Evolutionary conservation across 2,797 vertebrate species (phyloP), one percentile per base, ranked within the genome.

Genomic region (Rachycentron canadum): DNA sequence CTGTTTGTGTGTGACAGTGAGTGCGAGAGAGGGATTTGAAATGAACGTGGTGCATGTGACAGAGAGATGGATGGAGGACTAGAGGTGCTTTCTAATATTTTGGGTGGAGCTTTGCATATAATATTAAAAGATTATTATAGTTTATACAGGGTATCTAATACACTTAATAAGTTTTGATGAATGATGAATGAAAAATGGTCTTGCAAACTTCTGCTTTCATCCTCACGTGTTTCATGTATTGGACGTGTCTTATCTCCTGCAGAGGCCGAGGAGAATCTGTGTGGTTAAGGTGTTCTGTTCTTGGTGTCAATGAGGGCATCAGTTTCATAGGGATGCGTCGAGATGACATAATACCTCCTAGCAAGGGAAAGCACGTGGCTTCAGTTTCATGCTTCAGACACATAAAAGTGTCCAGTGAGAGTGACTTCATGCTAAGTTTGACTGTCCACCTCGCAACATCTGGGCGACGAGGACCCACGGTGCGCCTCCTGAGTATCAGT

Each of bases 391-490:
- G 56, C 80, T 64, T 75, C 73, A 45, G 60, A 76, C 69, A 73
- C 69, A 32, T 38, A 30, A 30, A 73, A 69, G 88, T 84, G 72
- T 91, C 80, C 59, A 76, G 72, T 91, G 82, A 85, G 84, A 36
- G 72, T 86, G 87, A 83, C 85, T 73, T 70, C 64, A 78, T 43
- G 76, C 72, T 65, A 34, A 86, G 72, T 75, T 73, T 50, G 81
- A 69, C 52, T 43, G 26, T 76, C 59, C 78, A 58, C 86, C 55
- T 57, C 28, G 60, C 43, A 91, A 85, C 91, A 88, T 93, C 79
- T 89, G 87, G 69, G 55, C 4, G 23, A 45, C 26, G 78, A 65
- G 71, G 65, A 79, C 77, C 68, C 45, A 52, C 45, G 9, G 38
- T 17, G 1, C 14, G 40, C 76, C 81, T 75, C 45, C 58, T 71